These are phyloP conservation scores for Troides helena DNA, from an alignment of 2,888 invertebrate genomes.

Conservation along the genomic window DNA sequence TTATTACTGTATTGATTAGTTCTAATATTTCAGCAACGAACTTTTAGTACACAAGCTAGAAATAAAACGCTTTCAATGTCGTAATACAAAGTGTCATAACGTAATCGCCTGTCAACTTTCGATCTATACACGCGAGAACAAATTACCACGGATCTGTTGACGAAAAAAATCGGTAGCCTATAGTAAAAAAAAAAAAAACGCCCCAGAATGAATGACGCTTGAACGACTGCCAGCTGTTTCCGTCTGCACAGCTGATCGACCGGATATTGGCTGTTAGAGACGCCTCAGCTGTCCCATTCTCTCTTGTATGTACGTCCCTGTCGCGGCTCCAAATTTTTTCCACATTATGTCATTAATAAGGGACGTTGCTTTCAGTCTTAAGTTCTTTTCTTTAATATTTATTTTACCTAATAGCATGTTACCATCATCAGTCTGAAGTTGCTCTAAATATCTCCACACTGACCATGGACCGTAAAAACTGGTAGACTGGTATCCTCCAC, in stretches of 20 bases:
- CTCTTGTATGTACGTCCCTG: constrained; percentile 42
- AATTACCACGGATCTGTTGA: constrained; percentile 32
- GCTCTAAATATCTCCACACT: too few relatives aligned
- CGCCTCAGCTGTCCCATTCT: constrained; percentile 48
- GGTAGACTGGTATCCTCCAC: too few relatives aligned
- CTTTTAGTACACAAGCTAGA: too few relatives aligned
- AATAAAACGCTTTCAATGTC: neutral
- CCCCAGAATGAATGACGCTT: constrained; percentile 56
- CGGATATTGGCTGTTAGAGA: constrained; percentile 76
- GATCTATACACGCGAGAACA: constrained; percentile 28
- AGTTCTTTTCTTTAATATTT: constrained; percentile 31
- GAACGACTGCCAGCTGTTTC: constrained; percentile 71
- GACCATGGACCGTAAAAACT: too few relatives aligned
- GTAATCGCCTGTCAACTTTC: constrained; percentile 7
- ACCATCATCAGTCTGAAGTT: neutral
- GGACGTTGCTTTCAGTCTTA: constrained; percentile 42
- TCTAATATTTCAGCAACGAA: too few relatives aligned
- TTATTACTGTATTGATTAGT: too few relatives aligned
- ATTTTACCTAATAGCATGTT: constrained; percentile 11
- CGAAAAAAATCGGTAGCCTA: constrained; percentile 53
- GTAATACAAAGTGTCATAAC: neutral
- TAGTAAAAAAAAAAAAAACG: constrained; percentile 35
- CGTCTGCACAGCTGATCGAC: constrained; percentile 75
- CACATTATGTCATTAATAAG: constrained; percentile 57
- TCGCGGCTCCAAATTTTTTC: constrained; percentile 58